A percentile compares a stretch with the other conserved stretches of the same genome.
Conservation (phyloP, 2,113 vertebrate genomes). For the Lasiurus cinereus region DNA sequence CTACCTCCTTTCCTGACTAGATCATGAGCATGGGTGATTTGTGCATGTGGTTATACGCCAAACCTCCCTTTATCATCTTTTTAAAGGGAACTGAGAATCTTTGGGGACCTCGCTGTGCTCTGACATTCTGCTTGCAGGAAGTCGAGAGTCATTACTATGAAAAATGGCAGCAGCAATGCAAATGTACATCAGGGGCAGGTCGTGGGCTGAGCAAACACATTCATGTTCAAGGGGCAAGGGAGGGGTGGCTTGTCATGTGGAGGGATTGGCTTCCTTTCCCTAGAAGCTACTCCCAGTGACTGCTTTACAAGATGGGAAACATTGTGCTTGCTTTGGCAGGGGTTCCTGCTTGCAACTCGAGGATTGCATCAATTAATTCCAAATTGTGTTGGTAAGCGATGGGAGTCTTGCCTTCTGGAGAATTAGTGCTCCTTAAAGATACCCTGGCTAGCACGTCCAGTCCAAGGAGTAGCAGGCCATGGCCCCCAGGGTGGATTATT, state of each 20-base stretch:
- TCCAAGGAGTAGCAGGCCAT: constrained; percentile 80
- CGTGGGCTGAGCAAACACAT: constrained; percentile 62
- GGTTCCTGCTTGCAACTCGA: constrained; percentile 58
- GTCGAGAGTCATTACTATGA: constrained; percentile 64
- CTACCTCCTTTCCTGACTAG: constrained; percentile 10
- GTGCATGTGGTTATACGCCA: constrained; percentile 1
- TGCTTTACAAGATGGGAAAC: constrained; percentile 73
- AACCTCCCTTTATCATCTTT: constrained; percentile 54
- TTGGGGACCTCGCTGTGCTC: constrained; percentile 47
- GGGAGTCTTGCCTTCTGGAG: constrained; percentile 74
- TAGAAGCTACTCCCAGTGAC: constrained; percentile 69
- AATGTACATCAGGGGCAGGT: constrained; percentile 36
- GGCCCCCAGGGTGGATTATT: constrained; percentile 81
- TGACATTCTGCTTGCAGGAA: constrained; percentile 67
- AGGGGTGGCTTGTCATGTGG: constrained; percentile 57
- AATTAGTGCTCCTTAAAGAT: constrained; percentile 78
- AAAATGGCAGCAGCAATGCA: constrained; percentile 45
- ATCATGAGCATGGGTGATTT: constrained; percentile 35
- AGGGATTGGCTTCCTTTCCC: constrained; percentile 67
- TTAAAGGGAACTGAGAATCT: constrained; percentile 60
- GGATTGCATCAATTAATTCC: constrained; percentile 67
- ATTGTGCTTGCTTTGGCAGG: constrained; percentile 71
- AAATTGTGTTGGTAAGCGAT: constrained; percentile 72
- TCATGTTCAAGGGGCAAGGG: constrained; percentile 48
- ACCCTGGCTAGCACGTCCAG: constrained; percentile 70